Percentiles rank a stretch among this genome's conserved stretches.
Evolutionary conservation across 2,888 invertebrate genomes (phyloP).

Genomic region (Eilema caniola): DNA sequence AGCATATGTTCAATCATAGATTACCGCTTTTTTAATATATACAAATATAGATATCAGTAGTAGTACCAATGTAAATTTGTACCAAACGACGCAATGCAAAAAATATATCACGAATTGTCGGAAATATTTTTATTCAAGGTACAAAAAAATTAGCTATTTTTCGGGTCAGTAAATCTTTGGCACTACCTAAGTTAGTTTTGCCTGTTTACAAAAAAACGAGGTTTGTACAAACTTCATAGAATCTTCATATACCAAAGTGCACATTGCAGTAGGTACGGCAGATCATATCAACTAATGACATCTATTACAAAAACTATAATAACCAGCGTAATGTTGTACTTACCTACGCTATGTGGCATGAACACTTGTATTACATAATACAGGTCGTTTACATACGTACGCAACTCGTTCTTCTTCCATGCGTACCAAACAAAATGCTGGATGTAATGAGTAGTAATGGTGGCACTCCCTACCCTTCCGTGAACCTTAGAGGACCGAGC

Average conservation of each 20-base stretch:
- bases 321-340: too few relatives aligned
- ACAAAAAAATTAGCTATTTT: neutral
- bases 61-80: neutral
- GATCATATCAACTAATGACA: neutral
- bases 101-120: neutral
- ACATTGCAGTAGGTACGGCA: neutral
- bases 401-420: too few relatives aligned
- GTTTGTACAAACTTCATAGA: neutral
- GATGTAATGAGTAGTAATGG: too few relatives aligned
- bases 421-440: too few relatives aligned
- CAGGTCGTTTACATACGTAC: too few relatives aligned
- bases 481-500: too few relatives aligned
- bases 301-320: neutral
- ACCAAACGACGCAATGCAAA: neutral
- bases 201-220: neutral
- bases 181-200: neutral
- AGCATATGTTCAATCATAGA: neutral
- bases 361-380: too few relatives aligned
- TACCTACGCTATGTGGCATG: too few relatives aligned
- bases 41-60: neutral
- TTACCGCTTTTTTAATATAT: neutral
- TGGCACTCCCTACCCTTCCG: too few relatives aligned
- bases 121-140: conserved; percentile 7
- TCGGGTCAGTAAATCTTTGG: neutral
- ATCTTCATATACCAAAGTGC: neutral